These are phyloP conservation scores for Diadromus collaris DNA, from an alignment of 2,888 invertebrate genomes.

Conservation along the genomic window DNA sequence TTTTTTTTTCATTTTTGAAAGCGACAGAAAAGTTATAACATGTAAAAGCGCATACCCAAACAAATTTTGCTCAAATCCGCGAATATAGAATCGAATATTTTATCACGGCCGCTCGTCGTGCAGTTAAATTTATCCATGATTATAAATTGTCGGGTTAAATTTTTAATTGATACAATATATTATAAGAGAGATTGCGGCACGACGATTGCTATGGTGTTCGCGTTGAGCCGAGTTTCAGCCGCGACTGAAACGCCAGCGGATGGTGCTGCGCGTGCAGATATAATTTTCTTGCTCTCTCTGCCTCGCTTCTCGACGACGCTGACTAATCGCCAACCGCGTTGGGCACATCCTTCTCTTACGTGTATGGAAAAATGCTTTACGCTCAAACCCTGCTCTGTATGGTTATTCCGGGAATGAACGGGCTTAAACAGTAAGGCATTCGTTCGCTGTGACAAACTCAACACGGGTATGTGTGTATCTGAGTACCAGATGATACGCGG, in stretches of 20 bases:
- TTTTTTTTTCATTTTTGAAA: conserved; percentile 18
- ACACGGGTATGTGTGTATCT: not conserved
- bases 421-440: conserved; percentile 18
- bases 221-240: conserved; percentile 49
- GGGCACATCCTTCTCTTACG: conserved; percentile 37
- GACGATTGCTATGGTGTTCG: conserved; percentile 38
- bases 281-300: conserved; percentile 5
- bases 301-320: conserved; percentile 46
- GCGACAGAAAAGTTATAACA: conserved; percentile 35
- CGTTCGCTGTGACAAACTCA: conserved; percentile 28
- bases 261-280: conserved; percentile 30
- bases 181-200: not conserved
- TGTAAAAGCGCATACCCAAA: conserved; percentile 53
- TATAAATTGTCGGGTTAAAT: not conserved
- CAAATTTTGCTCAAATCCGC: conserved; percentile 58
- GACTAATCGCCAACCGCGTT: conserved; percentile 60
- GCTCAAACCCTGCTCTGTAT: conserved; percentile 47
- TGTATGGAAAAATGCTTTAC: conserved; percentile 47
- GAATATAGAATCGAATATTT: conserved; percentile 55
- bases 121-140: conserved; percentile 39
- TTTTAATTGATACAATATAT: not conserved
- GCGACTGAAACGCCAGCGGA: conserved; percentile 54
- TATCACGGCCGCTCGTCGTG: conserved; percentile 41
- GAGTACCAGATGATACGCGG: conserved; percentile 30
- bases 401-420: conserved; percentile 40